A percentile compares a stretch with the other conserved stretches of the same genome.
These are phyloP conservation scores for Chironomus striatipennis DNA, from an alignment of 1,140 invertebrate genomes.

Conservation along the genomic window DNA sequence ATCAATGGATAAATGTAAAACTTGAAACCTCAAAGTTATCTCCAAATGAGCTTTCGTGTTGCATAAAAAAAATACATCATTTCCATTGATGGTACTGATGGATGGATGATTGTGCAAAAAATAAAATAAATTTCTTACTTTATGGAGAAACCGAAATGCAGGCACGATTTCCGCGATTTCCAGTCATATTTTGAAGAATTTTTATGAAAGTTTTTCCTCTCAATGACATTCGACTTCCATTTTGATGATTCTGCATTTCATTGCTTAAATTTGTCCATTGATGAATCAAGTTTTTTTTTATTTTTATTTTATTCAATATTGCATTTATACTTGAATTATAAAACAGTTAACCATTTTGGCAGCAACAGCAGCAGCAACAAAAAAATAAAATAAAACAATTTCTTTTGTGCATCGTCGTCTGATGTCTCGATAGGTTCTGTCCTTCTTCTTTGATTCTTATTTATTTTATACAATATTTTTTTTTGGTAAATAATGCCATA, in stretches of 20 bases:
- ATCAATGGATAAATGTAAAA: no score
- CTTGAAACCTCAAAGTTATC: no score
- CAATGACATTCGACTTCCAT: background rate
- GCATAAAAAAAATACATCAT: no score
- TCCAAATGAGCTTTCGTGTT: no score
- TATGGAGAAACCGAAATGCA: no score
- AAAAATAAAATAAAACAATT: no score
- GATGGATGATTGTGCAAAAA: no score
- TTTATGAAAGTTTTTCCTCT: background rate
- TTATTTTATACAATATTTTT: conserved; percentile 11
- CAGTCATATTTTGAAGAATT: background rate
- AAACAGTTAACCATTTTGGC: conserved; percentile 22
- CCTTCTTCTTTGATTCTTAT: background rate
- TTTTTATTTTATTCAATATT: background rate
- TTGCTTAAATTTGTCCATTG: background rate
- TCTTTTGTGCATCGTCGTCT: background rate
- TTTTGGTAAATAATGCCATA: background rate
- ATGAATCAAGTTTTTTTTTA: background rate
- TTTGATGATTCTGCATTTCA: background rate
- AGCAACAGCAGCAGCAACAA: background rate
- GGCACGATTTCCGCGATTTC: no score
- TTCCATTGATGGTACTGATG: no score
- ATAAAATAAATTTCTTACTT: no score
- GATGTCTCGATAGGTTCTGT: conserved; percentile 2
- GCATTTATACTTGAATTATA: conserved; percentile 8